These are phyloP conservation scores for Lysandra coridon DNA, from an alignment of 2,888 invertebrate species.

Conservation along the genomic window DNA sequence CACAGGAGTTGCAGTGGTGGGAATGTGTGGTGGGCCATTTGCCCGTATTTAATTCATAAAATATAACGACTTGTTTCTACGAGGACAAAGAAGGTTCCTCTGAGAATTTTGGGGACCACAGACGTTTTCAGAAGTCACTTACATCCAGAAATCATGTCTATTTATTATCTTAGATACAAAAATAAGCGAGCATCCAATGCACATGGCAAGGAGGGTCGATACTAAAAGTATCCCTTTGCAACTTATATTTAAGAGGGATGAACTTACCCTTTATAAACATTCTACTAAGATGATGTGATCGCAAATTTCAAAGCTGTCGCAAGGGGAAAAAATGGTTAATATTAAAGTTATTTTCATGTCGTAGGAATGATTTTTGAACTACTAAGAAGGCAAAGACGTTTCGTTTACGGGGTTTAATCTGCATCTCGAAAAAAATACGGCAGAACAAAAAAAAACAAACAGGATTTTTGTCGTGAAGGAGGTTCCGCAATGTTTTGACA, in stretches of 20 bases:
- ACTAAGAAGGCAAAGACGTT: neutral
- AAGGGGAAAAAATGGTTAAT: neutral
- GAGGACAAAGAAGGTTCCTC: too few relatives aligned
- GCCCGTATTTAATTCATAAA: neutral
- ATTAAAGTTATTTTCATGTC: neutral
- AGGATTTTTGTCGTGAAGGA: neutral
- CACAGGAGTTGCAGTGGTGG: too few relatives aligned
- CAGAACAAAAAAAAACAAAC: neutral
- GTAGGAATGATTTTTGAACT: neutral
- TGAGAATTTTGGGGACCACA: neutral
- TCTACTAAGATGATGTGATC: conserved; percentile 5
- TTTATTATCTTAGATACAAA: neutral
- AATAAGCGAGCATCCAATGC: neutral
- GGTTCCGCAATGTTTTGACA: neutral
- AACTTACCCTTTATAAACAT: neutral
- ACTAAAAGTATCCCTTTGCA: neutral
- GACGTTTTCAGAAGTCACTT: neutral
- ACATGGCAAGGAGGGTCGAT: neutral
- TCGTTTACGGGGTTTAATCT: neutral
- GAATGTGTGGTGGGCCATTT: too few relatives aligned
- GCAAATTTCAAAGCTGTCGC: neutral
- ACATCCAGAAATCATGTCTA: neutral
- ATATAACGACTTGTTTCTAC: neutral
- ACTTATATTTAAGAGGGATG: neutral
- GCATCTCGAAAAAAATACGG: neutral